Base-by-base conservation (phyloP, 2,113 vertebrate species). In the Corythaixoides concolor region DNA sequence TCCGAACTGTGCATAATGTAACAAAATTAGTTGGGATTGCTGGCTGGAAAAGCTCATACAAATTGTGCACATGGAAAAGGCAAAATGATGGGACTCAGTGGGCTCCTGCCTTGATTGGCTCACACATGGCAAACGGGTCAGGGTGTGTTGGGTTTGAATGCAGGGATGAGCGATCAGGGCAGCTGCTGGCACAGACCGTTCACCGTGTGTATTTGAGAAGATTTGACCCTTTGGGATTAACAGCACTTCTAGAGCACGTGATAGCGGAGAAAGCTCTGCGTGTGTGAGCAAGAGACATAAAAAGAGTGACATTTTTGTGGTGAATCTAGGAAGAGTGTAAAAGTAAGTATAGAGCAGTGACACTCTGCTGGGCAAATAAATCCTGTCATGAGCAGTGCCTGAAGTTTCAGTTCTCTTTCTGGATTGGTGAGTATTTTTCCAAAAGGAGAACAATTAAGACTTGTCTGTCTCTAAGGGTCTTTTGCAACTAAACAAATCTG, bases 81-180 rank as follows among this genome's bases (percentile, higher is more conserved):
- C 4, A 9, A 3, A 17, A 2, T 26, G 20, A 18, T 15, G 41
- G 39, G 64, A 37, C 19, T 37, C 9, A 3, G 1, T 1, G 12
- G 49, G 27, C 23, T 84, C 37, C 32, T 43, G 27, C 8, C 35
- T 33, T 63, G 35, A 33, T 17, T 88, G 70, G 41, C 28, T 41
- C 37, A 24, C 39, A 8, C 12, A 4, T 6, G 28, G 19, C 43
- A 43, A 41, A 4, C 23, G 12, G 47, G 19, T 45, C 24, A 62
- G 52, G 77, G 35, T 67, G 27, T 18, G 32, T 9, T 53, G 69
- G 28, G 43, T 52, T 35, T 50, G 35, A 41, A 55, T 6, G 32
- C 32, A 33, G n/a, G 32, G 60, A 18, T 43, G 37, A 37, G 69
- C 58, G 11, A 19, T 17, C 15, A 15, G 56, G 39, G 17, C 15